Evolutionary conservation across 2,888 invertebrate genomes (phyloP).

Genomic region (Spodoptera littoralis): DNA sequence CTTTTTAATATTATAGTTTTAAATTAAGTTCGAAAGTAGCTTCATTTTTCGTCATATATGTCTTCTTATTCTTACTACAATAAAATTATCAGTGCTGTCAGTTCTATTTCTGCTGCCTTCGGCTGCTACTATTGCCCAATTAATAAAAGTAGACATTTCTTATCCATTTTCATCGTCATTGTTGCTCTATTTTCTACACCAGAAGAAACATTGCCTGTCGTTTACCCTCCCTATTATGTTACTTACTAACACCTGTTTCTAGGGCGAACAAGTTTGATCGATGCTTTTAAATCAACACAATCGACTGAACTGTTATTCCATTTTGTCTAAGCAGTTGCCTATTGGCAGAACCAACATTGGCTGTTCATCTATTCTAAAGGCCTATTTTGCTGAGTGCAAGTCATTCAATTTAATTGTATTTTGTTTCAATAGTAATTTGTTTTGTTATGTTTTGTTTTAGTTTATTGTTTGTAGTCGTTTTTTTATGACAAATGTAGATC

Average conservation of each 20-base stretch:
- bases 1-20: no score
- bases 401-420: conserved; percentile 32
- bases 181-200: conserved; percentile 19
- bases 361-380: conserved; percentile 17
- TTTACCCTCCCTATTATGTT: conserved; percentile 17
- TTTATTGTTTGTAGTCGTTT: no score
- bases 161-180: neutral
- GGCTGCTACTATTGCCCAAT: no score
- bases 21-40: no score
- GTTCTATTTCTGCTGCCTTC: no score
- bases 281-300: conserved; percentile 24
- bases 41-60: no score
- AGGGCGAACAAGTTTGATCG: conserved; percentile 46
- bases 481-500: no score
- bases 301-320: conserved; percentile 29
- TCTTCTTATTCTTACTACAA: no score
- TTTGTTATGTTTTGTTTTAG: neutral
- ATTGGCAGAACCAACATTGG: conserved; percentile 25
- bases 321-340: conserved; percentile 35
- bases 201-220: conserved; percentile 20
- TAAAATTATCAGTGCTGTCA: no score
- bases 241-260: conserved; percentile 27
- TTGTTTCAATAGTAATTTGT: conserved; percentile 11
- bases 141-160: neutral
- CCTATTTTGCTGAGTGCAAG: conserved; percentile 29